A percentile compares a stretch with the other conserved stretches of the same genome.
Conservation (phyloP, 92 coral and sea anemone species). For the Blastomussa wellsi region DNA sequence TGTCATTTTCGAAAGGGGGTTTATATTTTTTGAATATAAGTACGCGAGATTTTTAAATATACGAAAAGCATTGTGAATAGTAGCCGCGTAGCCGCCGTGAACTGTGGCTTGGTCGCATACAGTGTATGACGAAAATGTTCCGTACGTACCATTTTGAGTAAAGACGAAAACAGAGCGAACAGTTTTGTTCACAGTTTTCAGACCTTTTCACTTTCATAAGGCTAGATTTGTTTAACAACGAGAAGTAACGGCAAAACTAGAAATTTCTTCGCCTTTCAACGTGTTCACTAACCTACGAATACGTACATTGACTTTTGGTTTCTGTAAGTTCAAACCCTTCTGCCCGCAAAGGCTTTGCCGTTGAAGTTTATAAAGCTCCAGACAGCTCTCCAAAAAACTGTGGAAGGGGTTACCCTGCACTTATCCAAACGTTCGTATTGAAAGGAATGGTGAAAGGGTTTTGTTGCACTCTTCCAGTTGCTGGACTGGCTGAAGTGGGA, state of each 20-base stretch:
- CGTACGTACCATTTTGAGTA: not conserved
- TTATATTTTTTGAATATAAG: not conserved
- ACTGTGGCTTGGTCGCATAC: not conserved
- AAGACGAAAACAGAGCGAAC: not conserved
- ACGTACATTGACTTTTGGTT: too few relatives aligned
- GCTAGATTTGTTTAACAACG: not conserved
- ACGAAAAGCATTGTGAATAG: not conserved
- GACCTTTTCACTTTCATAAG: not conserved
- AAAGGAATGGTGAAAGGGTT: not conserved
- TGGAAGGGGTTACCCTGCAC: not conserved
- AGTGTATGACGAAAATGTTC: not conserved
- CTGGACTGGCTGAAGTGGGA: too few relatives aligned
- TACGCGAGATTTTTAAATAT: not conserved
- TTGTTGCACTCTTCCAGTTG: not conserved
- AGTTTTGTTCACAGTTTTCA: not conserved
- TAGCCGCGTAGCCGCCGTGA: not conserved
- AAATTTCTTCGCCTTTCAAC: too few relatives aligned
- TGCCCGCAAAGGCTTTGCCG: too few relatives aligned
- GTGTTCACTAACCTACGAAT: not conserved
- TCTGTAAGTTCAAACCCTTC: too few relatives aligned
- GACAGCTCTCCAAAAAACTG: not conserved
- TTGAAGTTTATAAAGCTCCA: too few relatives aligned
- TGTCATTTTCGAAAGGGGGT: not conserved
- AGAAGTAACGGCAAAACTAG: not conserved
- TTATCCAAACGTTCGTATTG: not conserved